Evolutionary conservation across 2,113 vertebrate species (phyloP), one percentile per base, ranked within the genome.

Genomic region (Apistogramma diplotaenia): DNA sequence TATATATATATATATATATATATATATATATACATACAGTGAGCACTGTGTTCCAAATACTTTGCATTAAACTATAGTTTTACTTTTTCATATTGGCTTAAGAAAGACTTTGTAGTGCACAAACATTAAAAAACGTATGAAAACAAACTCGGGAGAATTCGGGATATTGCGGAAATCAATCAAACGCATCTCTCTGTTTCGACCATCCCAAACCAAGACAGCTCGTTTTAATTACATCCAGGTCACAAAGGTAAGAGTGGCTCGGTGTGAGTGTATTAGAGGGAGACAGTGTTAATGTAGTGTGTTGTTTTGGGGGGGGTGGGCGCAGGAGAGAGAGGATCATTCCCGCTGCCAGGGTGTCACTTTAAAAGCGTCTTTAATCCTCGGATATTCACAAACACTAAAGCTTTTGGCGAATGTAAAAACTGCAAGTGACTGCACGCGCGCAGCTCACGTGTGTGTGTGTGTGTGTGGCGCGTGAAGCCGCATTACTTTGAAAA

Each of bases 301-400:
- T 29, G 29, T 29, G 29, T 29, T 29, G 3, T 29, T 29, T 3
- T 3, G 29, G 29, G 29, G 29, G 29, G 29, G 29, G 6, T 46
- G 9, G 29, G 31, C 1, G 31, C 3, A 1, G 2, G 31, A 8
- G 7, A 13, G 6, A 5, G 2, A 6, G 2, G 15, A 4, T 54
- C 31, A 54, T 40, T 71, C 54, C 54, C 59, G 23, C 62, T 15
- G 27, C 37, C 51, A 55, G 51, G n/a, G 55, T 72, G 37, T 25
- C 58, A 43, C 57, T 78, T 59, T 46, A 8, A 8, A 49, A 49
- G 31, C 40, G 35, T 54, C 15, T 49, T 18, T 71, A 78, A 65
- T 82, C 65, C 49, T 46, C 3, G 21, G 37, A 79, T 61, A 60
- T 78, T 19, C 49, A n/a, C 3, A 60, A 43, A 84, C 12, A 72